Conservation (phyloP, 2,797 vertebrate species). For the Vespertilio murinus region DNA sequence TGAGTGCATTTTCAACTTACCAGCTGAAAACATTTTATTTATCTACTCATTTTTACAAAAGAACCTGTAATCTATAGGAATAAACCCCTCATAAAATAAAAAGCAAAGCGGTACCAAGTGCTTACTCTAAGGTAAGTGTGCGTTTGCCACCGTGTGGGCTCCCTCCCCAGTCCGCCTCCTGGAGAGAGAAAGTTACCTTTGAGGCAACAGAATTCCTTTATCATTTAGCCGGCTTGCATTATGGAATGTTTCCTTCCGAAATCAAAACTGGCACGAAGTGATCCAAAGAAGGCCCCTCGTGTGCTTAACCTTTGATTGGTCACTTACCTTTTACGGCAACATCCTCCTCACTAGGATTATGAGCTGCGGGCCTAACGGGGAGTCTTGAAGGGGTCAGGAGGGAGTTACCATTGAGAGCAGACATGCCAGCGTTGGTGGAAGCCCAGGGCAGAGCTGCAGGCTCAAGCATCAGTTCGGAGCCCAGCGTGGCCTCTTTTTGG, state of each 20-base stretch:
- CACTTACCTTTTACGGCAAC: neutral
- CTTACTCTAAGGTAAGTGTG: neutral
- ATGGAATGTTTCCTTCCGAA: neutral
- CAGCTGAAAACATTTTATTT: neutral
- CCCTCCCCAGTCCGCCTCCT: neutral
- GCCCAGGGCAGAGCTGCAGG: neutral
- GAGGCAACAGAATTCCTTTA: neutral
- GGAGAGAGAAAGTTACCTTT: neutral
- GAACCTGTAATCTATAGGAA: neutral
- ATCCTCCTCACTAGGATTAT: neutral
- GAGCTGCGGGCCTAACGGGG: neutral
- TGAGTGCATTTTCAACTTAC: slow-evolving; percentile 31
- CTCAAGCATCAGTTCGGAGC: neutral
- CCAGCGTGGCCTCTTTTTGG: neutral
- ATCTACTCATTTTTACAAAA: neutral
- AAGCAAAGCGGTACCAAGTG: neutral
- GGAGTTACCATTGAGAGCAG: fast-evolving
- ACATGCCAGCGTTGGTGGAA: too few species aligned
- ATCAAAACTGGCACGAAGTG: slow-evolving; percentile 8
- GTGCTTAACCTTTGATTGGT: neutral
- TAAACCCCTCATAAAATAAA: neutral
- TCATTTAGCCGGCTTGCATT: neutral
- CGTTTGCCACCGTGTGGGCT: neutral
- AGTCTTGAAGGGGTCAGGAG: neutral
- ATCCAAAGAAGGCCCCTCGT: neutral